Evolutionary conservation across 2,888 invertebrate genomes (phyloP).

Genomic region (Acrobasis suavella): DNA sequence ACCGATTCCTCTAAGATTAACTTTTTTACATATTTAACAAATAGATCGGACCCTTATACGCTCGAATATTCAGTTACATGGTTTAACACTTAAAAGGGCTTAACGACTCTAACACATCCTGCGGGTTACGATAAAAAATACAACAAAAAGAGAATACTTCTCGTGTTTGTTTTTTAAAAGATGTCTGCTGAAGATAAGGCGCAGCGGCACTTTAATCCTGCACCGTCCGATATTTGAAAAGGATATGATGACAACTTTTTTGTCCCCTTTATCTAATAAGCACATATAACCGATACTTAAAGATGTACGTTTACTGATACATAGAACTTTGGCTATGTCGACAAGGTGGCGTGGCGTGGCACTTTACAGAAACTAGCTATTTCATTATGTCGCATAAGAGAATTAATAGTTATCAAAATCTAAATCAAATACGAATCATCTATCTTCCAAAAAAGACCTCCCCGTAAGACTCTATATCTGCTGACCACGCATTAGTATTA

Average conservation of each 20-base stretch:
- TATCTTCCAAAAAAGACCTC: too few relatives aligned
- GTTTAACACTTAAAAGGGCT: slow-evolving; percentile 83
- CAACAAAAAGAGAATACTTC: slow-evolving; percentile 77
- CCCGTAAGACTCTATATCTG: too few relatives aligned
- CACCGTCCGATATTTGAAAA: slow-evolving; percentile 81
- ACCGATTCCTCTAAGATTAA: slow-evolving; percentile 80
- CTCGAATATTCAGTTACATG: slow-evolving; percentile 82
- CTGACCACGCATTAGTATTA: too few relatives aligned
- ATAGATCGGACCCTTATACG: slow-evolving; percentile 80
- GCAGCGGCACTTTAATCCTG: slow-evolving; percentile 80
- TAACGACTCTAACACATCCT: slow-evolving; percentile 83
- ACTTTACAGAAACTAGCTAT: neutral
- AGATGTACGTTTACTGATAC: slow-evolving; percentile 42
- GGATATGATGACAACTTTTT: slow-evolving; percentile 81
- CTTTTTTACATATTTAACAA: slow-evolving; percentile 80
- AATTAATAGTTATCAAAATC: too few relatives aligned
- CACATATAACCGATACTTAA: slow-evolving; percentile 68
- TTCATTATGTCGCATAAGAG: too few relatives aligned
- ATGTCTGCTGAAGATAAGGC: slow-evolving; percentile 80
- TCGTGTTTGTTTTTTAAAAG: slow-evolving; percentile 82
- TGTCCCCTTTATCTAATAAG: slow-evolving; percentile 76
- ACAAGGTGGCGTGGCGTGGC: slow-evolving; percentile 17
- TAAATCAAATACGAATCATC: too few relatives aligned
- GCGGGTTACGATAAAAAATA: slow-evolving; percentile 81
- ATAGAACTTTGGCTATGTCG: slow-evolving; percentile 41